phyloP scores from a whole-genome alignment of 2,797 vertebrate genomes.

The Hippocampus kuda region DNA sequence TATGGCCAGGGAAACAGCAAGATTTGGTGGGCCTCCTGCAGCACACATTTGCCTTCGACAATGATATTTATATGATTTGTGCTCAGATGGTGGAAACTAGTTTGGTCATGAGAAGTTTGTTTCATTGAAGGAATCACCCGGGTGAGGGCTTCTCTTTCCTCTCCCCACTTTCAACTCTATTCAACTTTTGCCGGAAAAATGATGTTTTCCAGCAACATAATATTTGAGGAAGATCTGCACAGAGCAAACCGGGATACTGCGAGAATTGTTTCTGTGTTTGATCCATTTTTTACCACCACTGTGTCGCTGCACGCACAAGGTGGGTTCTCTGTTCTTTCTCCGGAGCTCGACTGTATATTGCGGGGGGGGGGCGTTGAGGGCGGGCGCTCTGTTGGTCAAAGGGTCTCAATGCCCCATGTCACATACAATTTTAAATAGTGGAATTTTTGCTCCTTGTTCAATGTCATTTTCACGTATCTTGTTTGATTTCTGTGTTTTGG shows the following conservation, averaged over 20 bases:
- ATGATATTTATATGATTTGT: conserved; percentile 51
- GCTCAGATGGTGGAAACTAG: conserved; percentile 35
- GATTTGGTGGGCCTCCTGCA: conserved; percentile 55
- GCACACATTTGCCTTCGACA: conserved; percentile 49
- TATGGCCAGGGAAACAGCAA: conserved; percentile 66
- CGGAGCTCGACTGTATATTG: conserved; percentile 16
- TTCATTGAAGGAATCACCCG: conserved; percentile 48
- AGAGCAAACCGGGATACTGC: conserved; percentile 33
- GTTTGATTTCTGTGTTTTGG: not conserved
- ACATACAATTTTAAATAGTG: not conserved
- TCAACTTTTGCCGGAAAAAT: conserved; percentile 25
- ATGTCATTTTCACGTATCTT: not conserved
- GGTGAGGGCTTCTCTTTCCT: conserved; percentile 33
- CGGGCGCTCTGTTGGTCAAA: not conserved
- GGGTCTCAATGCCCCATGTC: not conserved
- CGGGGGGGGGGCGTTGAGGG: not conserved
- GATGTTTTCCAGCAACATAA: conserved; percentile 36
- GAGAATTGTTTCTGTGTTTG: conserved; percentile 30
- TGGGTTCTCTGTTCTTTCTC: conserved; percentile 23
- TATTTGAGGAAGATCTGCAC: conserved; percentile 45
- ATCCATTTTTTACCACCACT: conserved; percentile 42
- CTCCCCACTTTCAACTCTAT: conserved; percentile 31
- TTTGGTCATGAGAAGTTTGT: conserved; percentile 45
- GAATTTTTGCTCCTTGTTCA: not conserved
- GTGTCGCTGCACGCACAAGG: conserved; percentile 19